phyloP scores from a whole-genome alignment of 2,888 invertebrate genomes.

The Coelopa pilipes region DNA sequence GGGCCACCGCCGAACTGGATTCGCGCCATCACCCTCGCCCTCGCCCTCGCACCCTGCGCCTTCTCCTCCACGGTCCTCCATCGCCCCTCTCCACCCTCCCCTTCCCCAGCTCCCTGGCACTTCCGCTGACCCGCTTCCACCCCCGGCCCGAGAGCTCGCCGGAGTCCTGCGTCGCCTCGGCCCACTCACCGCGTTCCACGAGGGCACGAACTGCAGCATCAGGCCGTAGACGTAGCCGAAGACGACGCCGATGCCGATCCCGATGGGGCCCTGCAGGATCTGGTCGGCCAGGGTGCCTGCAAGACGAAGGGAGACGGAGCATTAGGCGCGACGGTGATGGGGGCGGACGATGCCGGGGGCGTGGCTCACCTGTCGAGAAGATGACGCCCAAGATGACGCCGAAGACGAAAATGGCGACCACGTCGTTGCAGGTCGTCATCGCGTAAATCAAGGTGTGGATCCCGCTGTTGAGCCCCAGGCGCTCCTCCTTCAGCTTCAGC shows the following conservation, averaged over 20 bases:
- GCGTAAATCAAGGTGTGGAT: conserved; percentile 76
- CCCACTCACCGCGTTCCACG: conserved; percentile 62
- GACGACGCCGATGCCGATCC: conserved; percentile 72
- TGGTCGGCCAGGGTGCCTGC: conserved; percentile 68
- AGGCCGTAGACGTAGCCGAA: conserved; percentile 73
- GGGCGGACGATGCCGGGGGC: not conserved
- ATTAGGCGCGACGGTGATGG: not conserved
- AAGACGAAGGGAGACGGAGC: conserved; percentile 40
- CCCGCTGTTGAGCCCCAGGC: conserved; percentile 75
- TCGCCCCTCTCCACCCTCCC: too few relatives aligned
- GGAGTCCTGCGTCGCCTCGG: too few relatives aligned
- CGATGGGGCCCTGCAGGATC: conserved; percentile 71
- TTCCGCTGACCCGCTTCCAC: too few relatives aligned
- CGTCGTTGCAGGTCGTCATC: conserved; percentile 76
- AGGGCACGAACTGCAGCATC: conserved; percentile 74
- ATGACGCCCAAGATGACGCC: conserved; percentile 75
- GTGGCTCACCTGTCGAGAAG: conserved; percentile 70
- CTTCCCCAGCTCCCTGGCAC: too few relatives aligned
- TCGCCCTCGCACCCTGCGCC: too few relatives aligned
- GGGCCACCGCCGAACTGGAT: too few relatives aligned
- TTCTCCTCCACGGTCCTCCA: too few relatives aligned
- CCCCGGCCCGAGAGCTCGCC: too few relatives aligned
- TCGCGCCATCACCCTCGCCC: too few relatives aligned
- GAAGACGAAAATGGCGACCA: conserved; percentile 79
- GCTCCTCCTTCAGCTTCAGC: conserved; percentile 71